Evolutionary conservation across 2,888 invertebrate species (phyloP).

Genomic region (Nasonia oneida): DNA sequence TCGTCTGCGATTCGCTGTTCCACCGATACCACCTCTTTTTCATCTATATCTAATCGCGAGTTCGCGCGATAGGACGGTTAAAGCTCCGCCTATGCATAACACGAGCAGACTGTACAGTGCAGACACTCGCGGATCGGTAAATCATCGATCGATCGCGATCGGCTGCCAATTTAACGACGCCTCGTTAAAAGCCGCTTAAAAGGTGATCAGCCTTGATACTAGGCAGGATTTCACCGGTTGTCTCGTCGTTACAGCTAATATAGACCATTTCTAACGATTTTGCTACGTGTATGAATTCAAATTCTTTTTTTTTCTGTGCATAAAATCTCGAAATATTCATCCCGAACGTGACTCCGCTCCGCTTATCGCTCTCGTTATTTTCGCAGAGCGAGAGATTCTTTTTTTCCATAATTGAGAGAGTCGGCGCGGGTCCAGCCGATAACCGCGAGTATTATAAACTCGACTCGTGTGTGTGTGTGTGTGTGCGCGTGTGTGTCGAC

Average conservation of each 20-base stretch:
- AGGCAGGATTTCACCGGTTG: not conserved
- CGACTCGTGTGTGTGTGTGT: constrained; percentile 67
- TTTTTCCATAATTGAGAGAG: constrained; percentile 64
- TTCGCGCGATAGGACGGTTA: not conserved
- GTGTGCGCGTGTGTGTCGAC: constrained; percentile 22
- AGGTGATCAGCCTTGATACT: constrained; percentile 15
- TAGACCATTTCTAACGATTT: not conserved
- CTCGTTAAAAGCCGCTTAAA: constrained; percentile 46
- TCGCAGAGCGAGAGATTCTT: constrained; percentile 63
- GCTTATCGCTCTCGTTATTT: constrained; percentile 64
- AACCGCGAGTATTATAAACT: constrained; percentile 62
- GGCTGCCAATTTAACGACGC: not conserved
- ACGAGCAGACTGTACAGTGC: no score
- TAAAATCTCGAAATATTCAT: constrained; percentile 15
- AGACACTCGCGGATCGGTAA: no score
- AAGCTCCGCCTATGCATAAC: no score
- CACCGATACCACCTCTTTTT: not conserved
- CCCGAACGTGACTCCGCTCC: not conserved
- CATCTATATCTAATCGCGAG: not conserved
- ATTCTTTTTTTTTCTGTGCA: not conserved
- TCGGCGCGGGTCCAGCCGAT: constrained; percentile 28
- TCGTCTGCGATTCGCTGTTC: not conserved
- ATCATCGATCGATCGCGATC: no score
- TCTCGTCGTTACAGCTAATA: not conserved
- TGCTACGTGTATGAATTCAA: no score